Conservation (phyloP, 2,888 invertebrate genomes). For the Fragum sueziense region DNA sequence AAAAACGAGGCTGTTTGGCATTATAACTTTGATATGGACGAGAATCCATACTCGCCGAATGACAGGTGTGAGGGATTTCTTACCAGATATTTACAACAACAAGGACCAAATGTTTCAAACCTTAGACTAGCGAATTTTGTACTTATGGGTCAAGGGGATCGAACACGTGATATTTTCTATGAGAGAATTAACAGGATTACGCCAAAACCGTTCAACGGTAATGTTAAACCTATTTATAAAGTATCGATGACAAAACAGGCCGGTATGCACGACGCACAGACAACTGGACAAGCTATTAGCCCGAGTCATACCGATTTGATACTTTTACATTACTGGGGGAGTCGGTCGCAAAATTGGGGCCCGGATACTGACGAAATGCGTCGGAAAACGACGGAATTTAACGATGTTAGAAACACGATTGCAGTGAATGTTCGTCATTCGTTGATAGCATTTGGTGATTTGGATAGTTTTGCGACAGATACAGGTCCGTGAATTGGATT, state of each 20-base stretch:
- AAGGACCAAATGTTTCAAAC: slow-evolving; percentile 3
- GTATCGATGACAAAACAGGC: neutral
- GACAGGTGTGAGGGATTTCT: slow-evolving; percentile 61
- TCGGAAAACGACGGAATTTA: slow-evolving; percentile 27
- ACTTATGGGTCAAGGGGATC: slow-evolving; percentile 27
- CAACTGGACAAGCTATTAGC: neutral
- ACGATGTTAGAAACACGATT: slow-evolving; percentile 1
- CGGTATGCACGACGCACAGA: neutral
- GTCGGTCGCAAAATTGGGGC: neutral
- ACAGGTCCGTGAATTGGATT: slow-evolving; percentile 7
- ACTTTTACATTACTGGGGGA: neutral
- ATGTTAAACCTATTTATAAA: slow-evolving; percentile 26
- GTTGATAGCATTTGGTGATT: slow-evolving; percentile 10
- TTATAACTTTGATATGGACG: slow-evolving; percentile 64
- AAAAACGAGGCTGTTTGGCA: slow-evolving; percentile 52
- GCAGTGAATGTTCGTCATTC: slow-evolving; percentile 12
- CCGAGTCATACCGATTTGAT: neutral
- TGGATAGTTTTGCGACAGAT: neutral
- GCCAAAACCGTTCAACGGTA: slow-evolving; percentile 48
- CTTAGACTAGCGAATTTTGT: slow-evolving; percentile 32
- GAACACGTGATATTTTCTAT: slow-evolving; percentile 15
- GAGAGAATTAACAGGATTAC: slow-evolving; percentile 31
- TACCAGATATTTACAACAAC: neutral
- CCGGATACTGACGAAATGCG: neutral
- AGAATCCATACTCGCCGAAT: slow-evolving; percentile 57